These are phyloP conservation scores for Orthonevra nobilis DNA, from an alignment of 2,888 invertebrate species.

Conservation along the genomic window DNA sequence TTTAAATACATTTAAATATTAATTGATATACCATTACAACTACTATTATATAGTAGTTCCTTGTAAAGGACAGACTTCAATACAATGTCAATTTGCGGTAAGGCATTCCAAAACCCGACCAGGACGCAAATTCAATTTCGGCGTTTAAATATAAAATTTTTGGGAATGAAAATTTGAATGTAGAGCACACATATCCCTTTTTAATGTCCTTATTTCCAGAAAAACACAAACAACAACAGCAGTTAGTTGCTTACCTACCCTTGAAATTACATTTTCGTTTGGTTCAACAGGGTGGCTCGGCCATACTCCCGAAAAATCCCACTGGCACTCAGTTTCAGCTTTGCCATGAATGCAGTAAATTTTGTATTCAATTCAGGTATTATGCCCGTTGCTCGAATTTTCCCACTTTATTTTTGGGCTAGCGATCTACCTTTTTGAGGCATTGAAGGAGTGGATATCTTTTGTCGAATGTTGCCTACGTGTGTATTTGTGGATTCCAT, in stretches of 20 bases:
- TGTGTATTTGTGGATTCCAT: constrained; percentile 49
- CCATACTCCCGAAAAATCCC: constrained; percentile 5
- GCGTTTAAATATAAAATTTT: constrained; percentile 50
- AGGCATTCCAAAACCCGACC: too few relatives aligned
- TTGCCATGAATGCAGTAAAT: constrained; percentile 56
- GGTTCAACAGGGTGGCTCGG: constrained; percentile 38
- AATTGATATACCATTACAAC: too few relatives aligned
- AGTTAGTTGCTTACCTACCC: constrained; percentile 67
- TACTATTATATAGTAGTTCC: too few relatives aligned
- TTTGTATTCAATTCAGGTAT: constrained; percentile 63
- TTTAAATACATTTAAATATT: too few relatives aligned
- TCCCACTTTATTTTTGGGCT: constrained; percentile 5
- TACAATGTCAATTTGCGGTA: too few relatives aligned
- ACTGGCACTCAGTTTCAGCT: too few relatives aligned
- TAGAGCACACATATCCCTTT: constrained; percentile 57
- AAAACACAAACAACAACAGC: constrained; percentile 57
- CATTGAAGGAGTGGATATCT: constrained; percentile 37
- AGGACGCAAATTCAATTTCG: constrained; percentile 67
- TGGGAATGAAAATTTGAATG: constrained; percentile 62
- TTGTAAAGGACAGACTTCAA: too few relatives aligned
- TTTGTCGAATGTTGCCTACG: constrained; percentile 5
- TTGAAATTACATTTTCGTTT: constrained; percentile 65
- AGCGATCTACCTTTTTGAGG: constrained; percentile 43
- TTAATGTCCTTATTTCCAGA: constrained; percentile 61
- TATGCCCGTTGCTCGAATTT: constrained; percentile 9